phyloP scores from a whole-genome alignment of 2,797 vertebrate genomes.

The Hylomyscus alleni region DNA sequence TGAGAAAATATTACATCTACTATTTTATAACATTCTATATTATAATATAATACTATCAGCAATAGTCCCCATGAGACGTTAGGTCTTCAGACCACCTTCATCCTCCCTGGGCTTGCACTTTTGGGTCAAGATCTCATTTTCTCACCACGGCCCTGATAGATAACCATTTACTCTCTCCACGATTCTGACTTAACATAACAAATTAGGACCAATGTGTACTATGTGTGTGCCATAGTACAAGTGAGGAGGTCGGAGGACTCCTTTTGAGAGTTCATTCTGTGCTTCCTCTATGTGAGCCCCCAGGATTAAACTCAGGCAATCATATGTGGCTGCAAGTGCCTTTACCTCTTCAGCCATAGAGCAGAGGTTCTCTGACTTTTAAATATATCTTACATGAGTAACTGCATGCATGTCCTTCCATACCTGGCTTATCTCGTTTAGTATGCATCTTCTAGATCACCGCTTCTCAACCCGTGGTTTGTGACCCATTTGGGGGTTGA shows the following conservation, averaged over 20 bases:
- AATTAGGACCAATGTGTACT: not conserved
- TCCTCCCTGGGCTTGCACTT: not conserved
- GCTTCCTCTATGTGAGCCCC: not conserved
- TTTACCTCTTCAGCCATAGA: not conserved
- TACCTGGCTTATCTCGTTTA: not conserved
- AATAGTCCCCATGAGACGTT: not conserved
- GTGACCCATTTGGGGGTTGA: not conserved
- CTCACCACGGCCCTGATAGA: rapidly evolving
- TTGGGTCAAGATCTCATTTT: not conserved
- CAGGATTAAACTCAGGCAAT: not conserved
- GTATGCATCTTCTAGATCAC: not conserved
- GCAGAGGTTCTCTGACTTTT: not conserved
- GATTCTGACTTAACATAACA: not conserved
- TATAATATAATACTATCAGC: not conserved
- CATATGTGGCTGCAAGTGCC: not conserved
- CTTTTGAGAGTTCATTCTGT: not conserved
- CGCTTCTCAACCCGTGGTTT: not conserved
- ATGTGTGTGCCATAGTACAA: not conserved
- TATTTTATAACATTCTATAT: not conserved
- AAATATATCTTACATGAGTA: not conserved
- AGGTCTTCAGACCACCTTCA: not conserved
- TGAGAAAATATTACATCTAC: not conserved
- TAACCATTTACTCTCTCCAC: not conserved
- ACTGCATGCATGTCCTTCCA: not conserved
- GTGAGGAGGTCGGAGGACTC: not conserved